Evolutionary conservation across 2,888 invertebrate genomes (phyloP).

Genomic region (Eutolmus rufibarbis): DNA sequence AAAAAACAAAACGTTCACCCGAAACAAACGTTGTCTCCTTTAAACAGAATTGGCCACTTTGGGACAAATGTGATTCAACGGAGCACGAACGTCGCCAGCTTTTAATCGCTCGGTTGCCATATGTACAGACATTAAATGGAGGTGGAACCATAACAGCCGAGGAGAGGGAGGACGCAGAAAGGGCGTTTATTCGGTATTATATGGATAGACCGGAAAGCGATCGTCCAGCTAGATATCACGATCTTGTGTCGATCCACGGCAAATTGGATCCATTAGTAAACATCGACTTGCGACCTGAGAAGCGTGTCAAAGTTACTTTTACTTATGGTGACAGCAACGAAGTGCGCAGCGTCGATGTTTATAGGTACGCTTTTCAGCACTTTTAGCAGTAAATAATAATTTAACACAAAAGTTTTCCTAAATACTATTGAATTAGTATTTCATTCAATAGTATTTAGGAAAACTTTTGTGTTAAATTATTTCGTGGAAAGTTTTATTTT

Average conservation of each 20-base stretch:
- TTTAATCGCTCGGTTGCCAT: constrained; percentile 86
- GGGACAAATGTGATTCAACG: constrained; percentile 82
- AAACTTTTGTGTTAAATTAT: too few relatives aligned
- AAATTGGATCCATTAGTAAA: constrained; percentile 89
- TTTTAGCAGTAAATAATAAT: background rate
- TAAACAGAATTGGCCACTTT: constrained; percentile 70
- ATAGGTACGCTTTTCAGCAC: constrained; percentile 64
- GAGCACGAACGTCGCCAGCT: constrained; percentile 89
- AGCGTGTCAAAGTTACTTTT: constrained; percentile 84
- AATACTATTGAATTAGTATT: too few relatives aligned
- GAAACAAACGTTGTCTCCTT: background rate
- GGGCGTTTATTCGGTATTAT: constrained; percentile 91
- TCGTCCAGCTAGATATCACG: constrained; percentile 77
- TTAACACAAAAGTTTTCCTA: too few relatives aligned
- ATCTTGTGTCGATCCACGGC: constrained; percentile 85
- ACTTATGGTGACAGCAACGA: constrained; percentile 80
- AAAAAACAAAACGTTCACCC: too few relatives aligned
- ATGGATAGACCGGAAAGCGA: constrained; percentile 87
- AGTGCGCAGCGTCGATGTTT: constrained; percentile 77
- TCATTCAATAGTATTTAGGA: too few relatives aligned
- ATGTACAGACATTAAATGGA: constrained; percentile 85
- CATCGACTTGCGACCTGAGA: constrained; percentile 85
- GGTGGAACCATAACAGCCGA: constrained; percentile 83
- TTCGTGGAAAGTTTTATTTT: too few relatives aligned
- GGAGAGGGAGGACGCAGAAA: constrained; percentile 90